These are phyloP conservation scores for Myripristis jacobus DNA, from an alignment of 2,797 vertebrate genomes.

Conservation along the genomic window DNA sequence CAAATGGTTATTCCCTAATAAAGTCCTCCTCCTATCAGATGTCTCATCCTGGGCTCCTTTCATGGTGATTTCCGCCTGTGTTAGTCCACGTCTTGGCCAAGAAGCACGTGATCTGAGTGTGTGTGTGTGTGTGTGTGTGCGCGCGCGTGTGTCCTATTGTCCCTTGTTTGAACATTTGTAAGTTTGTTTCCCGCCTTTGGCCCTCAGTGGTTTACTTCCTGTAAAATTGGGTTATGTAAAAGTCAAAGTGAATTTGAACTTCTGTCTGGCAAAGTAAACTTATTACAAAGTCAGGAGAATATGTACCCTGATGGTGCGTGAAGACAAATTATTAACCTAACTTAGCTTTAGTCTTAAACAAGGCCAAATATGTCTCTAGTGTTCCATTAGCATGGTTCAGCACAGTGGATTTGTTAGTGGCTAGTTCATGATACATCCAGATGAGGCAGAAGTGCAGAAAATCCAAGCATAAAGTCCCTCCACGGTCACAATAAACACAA, in stretches of 20 bases:
- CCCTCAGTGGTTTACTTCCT: background rate
- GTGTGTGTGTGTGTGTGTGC: background rate
- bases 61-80: conserved; percentile 58
- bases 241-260: background rate
- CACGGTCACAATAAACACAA: no score
- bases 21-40: conserved; percentile 1
- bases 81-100: conserved; percentile 1
- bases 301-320: background rate
- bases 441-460: background rate
- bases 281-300: no score
- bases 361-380: background rate
- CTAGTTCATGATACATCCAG: no score
- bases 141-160: background rate
- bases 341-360: background rate
- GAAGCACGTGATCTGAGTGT: conserved; percentile 7
- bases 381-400: background rate
- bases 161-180: background rate
- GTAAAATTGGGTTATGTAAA: background rate
- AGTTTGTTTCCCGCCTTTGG: background rate
- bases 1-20: conserved; percentile 37
- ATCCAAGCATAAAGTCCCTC: background rate
- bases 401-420: background rate
- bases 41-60: conserved; percentile 41
- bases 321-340: background rate
- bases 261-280: background rate